These are phyloP conservation scores for Calypte anna DNA, from an alignment of 2,113 vertebrate species.

Conservation along the genomic window DNA sequence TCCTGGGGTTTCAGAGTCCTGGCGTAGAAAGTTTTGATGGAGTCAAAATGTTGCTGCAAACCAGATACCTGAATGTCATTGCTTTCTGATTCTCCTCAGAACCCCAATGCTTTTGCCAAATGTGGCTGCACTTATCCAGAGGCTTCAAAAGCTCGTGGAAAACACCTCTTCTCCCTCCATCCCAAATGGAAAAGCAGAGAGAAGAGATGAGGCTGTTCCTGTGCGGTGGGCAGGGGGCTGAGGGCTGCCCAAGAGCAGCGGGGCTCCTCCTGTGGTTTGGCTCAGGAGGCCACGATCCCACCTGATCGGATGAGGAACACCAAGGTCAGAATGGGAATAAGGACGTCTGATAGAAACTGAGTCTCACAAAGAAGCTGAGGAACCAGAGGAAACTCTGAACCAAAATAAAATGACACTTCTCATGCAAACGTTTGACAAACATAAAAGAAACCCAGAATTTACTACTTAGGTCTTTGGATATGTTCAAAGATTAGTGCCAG, in stretches of 20 bases:
- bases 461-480: background rate
- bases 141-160: background rate
- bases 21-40: background rate
- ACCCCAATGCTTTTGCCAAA: background rate
- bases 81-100: background rate
- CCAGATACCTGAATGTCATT: background rate
- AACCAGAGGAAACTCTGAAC: background rate
- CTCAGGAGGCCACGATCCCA: accelerated
- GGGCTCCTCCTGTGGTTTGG: background rate
- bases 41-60: background rate
- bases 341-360: background rate
- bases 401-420: background rate
- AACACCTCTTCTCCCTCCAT: accelerated
- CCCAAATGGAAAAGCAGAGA: background rate
- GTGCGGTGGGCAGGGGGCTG: accelerated
- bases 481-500: background rate
- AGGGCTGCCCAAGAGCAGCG: background rate
- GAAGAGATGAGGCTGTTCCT: background rate
- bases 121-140: background rate
- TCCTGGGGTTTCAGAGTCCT: background rate
- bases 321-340: accelerated
- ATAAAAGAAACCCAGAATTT: background rate
- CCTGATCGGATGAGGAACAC: accelerated
- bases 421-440: background rate
- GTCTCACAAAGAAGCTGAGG: background rate